Percentiles rank a stretch among this genome's conserved stretches.
These are phyloP conservation scores for Novumbra hubbsi DNA, from an alignment of 2,797 vertebrate species.

Conservation along the genomic window DNA sequence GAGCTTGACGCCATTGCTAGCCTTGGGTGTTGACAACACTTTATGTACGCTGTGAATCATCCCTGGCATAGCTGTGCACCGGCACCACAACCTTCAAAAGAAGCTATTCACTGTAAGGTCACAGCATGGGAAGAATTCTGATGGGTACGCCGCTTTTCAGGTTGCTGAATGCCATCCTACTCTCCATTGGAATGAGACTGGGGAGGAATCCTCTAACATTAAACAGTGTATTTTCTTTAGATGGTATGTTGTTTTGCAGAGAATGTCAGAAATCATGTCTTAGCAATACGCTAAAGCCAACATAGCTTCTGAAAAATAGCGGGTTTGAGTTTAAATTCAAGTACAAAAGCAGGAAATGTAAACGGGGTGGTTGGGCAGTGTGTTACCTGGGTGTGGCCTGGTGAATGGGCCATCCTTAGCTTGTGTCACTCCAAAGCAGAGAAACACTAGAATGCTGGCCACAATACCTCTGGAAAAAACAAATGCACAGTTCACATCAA, in stretches of 20 bases:
- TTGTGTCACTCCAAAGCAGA: slow-evolving; percentile 98
- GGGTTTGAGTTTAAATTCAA: neutral
- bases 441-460: slow-evolving; percentile 96
- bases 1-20: neutral
- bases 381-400: slow-evolving; percentile 95
- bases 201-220: neutral
- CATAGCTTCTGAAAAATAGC: neutral
- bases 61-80: neutral
- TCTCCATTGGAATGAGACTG: neutral
- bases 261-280: neutral
- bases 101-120: neutral
- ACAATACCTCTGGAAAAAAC: slow-evolving; percentile 87
- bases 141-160: neutral
- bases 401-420: slow-evolving; percentile 98
- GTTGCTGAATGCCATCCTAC: neutral
- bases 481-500: slow-evolving; percentile 12
- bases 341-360: neutral
- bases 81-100: neutral
- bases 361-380: neutral
- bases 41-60: neutral
- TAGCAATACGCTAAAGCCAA: neutral
- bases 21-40: neutral
- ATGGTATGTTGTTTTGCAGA: neutral
- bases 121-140: neutral
- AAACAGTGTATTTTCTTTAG: neutral